Conservation (phyloP, 2,113 vertebrate species). For the Corythornis cristatus region DNA sequence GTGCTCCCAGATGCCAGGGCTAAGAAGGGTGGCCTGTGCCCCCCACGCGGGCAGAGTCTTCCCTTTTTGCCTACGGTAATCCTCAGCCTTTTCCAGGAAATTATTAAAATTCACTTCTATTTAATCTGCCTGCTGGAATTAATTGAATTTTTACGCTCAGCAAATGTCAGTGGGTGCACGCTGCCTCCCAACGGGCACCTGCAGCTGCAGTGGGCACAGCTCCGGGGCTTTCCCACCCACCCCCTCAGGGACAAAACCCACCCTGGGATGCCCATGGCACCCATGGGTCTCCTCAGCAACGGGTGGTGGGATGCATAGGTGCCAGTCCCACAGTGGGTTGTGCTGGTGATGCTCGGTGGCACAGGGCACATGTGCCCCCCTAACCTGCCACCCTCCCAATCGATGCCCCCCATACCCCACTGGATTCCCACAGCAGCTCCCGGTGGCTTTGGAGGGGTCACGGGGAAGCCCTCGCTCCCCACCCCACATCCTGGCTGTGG, state of each 20-base stretch:
- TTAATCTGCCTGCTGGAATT: constrained; percentile 90
- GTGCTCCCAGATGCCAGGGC: neutral
- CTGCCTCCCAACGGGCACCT: constrained; percentile 60
- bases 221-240: fast-evolving
- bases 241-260: neutral
- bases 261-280: neutral
- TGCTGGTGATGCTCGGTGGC: neutral
- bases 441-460: neutral
- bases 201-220: neutral
- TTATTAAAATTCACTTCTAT: constrained; percentile 91
- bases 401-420: neutral
- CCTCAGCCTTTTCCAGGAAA: constrained; percentile 82
- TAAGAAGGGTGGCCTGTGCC: neutral
- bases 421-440: neutral
- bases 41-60: constrained; percentile 3
- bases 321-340: neutral
- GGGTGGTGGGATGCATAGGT: neutral
- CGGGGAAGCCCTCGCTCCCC: fast-evolving
- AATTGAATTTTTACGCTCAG: constrained; percentile 89
- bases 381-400: neutral
- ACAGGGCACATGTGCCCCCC: fast-evolving
- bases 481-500: fast-evolving
- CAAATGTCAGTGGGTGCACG: constrained; percentile 83
- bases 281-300: fast-evolving
- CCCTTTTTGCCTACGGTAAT: constrained; percentile 76